Conservation (phyloP, 2,888 invertebrate genomes). For the Andrena dorsata region DNA sequence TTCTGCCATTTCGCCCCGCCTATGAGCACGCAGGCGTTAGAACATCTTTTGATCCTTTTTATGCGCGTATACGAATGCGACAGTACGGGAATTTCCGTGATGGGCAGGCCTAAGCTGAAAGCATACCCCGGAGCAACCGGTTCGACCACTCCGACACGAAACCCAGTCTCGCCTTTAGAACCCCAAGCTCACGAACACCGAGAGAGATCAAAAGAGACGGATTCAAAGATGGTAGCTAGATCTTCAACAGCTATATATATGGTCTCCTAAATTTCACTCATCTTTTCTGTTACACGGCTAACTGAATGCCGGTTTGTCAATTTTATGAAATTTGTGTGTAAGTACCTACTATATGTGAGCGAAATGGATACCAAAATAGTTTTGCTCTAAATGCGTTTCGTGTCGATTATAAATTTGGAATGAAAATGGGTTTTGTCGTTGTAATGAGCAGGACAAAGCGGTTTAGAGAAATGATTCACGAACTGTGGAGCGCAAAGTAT, state of each 20-base stretch:
- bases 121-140: constrained; percentile 58
- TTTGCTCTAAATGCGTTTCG: too few relatives aligned
- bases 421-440: too few relatives aligned
- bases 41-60: constrained; percentile 45
- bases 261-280: background rate
- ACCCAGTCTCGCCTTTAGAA: constrained; percentile 2
- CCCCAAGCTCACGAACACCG: background rate
- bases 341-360: too few relatives aligned
- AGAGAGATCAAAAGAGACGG: background rate
- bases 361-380: too few relatives aligned
- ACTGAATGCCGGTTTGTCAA: background rate
- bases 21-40: constrained; percentile 36
- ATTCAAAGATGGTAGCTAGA: constrained; percentile 35
- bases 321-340: too few relatives aligned
- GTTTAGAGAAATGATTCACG: too few relatives aligned
- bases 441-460: too few relatives aligned
- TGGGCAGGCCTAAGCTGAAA: constrained; percentile 60
- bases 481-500: too few relatives aligned
- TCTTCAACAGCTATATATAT: background rate
- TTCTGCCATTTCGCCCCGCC: constrained; percentile 52
- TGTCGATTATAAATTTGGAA: too few relatives aligned
- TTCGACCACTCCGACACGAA: constrained; percentile 51
- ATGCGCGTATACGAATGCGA: constrained; percentile 18
- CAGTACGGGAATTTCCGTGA: constrained; percentile 47
- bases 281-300: background rate